phyloP scores from a whole-genome alignment of 2,888 invertebrate genomes.

The Xanthorhoe designata region DNA sequence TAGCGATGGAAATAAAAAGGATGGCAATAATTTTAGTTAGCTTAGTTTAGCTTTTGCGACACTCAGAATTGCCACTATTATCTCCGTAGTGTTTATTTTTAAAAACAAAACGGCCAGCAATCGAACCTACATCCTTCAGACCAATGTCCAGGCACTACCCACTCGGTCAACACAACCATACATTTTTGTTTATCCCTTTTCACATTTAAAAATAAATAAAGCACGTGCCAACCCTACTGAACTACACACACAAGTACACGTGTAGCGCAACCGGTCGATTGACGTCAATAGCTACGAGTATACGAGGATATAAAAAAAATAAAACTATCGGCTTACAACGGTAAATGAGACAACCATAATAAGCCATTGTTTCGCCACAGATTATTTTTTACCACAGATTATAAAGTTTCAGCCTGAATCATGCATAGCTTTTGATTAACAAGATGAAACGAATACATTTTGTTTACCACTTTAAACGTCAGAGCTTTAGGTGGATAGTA shows the following conservation, averaged over 20 bases:
- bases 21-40: no score
- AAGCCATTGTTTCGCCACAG: constrained; percentile 67
- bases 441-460: background rate
- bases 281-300: constrained; percentile 78
- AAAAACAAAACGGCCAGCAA: no score
- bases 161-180: background rate
- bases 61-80: no score
- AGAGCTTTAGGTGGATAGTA: background rate
- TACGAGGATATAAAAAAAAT: constrained; percentile 66
- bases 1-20: no score
- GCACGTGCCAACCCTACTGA: constrained; percentile 53
- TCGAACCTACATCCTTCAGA: no score
- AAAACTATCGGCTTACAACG: constrained; percentile 80
- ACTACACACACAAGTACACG: constrained; percentile 52
- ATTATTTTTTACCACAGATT: constrained; percentile 39
- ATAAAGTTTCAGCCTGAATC: constrained; percentile 8
- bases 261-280: constrained; percentile 70
- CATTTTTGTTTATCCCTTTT: background rate
- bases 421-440: constrained; percentile 13
- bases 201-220: background rate
- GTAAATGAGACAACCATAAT: constrained; percentile 71
- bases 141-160: no score
- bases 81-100: no score
- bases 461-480: background rate
- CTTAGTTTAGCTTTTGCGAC: no score